phyloP scores from a whole-genome alignment of 2,888 invertebrate species.

The Macaria liturata region DNA sequence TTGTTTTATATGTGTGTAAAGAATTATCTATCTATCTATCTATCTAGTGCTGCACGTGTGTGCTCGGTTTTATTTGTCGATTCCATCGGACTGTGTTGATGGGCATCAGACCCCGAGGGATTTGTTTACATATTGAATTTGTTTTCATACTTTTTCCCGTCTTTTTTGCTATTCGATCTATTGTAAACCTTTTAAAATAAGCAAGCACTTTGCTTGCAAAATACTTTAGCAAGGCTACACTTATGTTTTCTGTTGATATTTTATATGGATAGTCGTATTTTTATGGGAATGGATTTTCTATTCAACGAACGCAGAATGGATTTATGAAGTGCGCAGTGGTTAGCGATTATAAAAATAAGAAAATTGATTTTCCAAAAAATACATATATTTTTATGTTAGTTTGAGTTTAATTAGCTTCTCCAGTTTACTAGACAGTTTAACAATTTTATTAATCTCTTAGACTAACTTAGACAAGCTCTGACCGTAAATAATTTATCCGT shows the following conservation, averaged over 20 bases:
- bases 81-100: constrained; percentile 11
- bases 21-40: background rate
- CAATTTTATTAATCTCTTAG: background rate
- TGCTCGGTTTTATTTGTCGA: background rate
- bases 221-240: background rate
- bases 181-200: constrained; percentile 4
- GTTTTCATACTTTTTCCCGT: constrained; percentile 6
- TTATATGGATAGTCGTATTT: too few relatives aligned
- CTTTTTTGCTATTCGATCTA: constrained; percentile 3
- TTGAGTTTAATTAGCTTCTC: background rate
- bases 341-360: background rate
- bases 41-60: background rate
- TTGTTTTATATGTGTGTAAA: too few relatives aligned
- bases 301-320: too few relatives aligned
- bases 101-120: constrained; percentile 7
- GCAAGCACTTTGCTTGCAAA: background rate
- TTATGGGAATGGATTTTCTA: too few relatives aligned
- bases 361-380: too few relatives aligned
- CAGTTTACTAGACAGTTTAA: background rate
- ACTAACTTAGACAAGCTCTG: background rate
- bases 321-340: background rate
- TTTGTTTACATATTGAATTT: constrained; percentile 18
- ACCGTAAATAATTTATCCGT: background rate
- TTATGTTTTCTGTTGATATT: too few relatives aligned
- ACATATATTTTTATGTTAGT: too few relatives aligned